These are phyloP conservation scores for Suricata suricatta DNA, from an alignment of 2,113 vertebrate genomes.

Conservation along the genomic window DNA sequence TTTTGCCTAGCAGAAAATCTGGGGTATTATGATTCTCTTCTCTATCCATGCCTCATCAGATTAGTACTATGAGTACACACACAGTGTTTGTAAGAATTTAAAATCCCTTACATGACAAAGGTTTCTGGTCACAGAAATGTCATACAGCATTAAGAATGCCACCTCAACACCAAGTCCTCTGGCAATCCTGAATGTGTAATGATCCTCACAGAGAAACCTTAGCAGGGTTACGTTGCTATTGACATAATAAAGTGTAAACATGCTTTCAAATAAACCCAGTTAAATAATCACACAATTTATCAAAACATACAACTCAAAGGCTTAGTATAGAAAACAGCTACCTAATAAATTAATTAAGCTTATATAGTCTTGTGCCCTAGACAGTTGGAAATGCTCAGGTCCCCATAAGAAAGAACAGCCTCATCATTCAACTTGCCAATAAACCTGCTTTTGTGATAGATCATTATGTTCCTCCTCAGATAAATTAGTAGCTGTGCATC, in stretches of 20 bases:
- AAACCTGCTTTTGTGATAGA: conserved; percentile 41
- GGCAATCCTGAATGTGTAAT: neutral
- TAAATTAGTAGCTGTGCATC: neutral
- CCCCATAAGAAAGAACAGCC: neutral
- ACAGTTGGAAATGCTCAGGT: conserved; percentile 10
- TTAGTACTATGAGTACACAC: neutral
- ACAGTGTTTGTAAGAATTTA: neutral
- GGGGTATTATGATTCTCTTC: neutral
- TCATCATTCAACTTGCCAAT: conserved; percentile 48
- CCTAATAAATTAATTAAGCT: conserved; percentile 40
- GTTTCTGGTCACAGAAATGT: neutral
- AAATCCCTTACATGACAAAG: neutral
- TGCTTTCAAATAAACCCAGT: conserved; percentile 52
- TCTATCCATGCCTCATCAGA: neutral
- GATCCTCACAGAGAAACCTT: neutral
- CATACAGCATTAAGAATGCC: neutral
- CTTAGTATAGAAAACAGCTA: conserved; percentile 31
- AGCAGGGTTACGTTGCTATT: conserved; percentile 24
- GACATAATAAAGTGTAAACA: conserved; percentile 9
- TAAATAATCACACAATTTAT: conserved; percentile 44
- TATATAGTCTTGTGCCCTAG: neutral
- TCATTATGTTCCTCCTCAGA: neutral
- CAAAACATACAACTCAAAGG: conserved; percentile 1
- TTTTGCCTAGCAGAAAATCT: neutral
- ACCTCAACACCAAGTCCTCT: neutral